Evolutionary conservation across 1,140 invertebrate genomes (phyloP).

Genomic region (Lysiphlebus fabarum): DNA sequence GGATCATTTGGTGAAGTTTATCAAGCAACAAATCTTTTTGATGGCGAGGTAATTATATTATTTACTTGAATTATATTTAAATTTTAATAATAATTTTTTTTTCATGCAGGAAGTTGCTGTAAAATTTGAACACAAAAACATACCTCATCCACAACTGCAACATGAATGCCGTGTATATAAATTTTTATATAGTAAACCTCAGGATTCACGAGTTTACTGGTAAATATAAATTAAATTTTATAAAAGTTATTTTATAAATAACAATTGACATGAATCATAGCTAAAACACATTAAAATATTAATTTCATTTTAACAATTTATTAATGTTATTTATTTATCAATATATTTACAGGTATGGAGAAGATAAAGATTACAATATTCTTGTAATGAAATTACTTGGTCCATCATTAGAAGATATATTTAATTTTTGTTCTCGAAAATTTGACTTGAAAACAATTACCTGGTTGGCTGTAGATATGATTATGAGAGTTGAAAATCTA

Average conservation of each 20-base stretch:
- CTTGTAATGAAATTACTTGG: slow-evolving; percentile 96
- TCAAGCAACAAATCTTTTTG: slow-evolving; percentile 90
- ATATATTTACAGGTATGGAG: slow-evolving; percentile 67
- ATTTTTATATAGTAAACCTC: no score
- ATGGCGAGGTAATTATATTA: no score
- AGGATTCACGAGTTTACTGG: no score
- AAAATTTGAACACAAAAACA: slow-evolving; percentile 89
- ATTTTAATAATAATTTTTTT: no score
- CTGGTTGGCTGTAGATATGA: slow-evolving; percentile 95
- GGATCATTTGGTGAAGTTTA: slow-evolving; percentile 99
- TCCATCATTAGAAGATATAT: slow-evolving; percentile 93
- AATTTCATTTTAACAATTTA: no score
- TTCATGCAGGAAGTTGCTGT: slow-evolving; percentile 96
- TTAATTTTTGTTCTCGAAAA: slow-evolving; percentile 93
- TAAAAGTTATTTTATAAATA: no score
- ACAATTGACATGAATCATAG: no score
- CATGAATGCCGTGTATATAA: no score
- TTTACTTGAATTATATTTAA: no score
- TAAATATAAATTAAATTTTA: no score
- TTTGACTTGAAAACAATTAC: slow-evolving; percentile 97
- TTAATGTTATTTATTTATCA: no score
- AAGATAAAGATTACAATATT: slow-evolving; percentile 91
- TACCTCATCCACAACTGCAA: slow-evolving; percentile 94
- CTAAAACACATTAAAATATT: no score
- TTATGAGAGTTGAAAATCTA: slow-evolving; percentile 87